Conservation (phyloP, 2,113 vertebrate genomes). For the Arothron firmamentum region DNA sequence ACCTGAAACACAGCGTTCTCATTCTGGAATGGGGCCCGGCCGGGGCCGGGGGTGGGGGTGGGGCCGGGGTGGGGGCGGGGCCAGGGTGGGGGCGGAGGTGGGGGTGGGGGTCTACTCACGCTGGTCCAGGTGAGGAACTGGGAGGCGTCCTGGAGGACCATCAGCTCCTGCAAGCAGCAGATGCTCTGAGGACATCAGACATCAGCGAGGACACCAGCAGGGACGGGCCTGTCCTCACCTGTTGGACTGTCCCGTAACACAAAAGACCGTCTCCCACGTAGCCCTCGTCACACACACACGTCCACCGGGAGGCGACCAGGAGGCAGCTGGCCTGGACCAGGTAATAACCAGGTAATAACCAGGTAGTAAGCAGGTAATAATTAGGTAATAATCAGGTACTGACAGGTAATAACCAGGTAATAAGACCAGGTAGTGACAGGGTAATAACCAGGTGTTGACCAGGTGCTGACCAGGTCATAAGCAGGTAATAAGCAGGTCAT, state of each 20-base stretch:
- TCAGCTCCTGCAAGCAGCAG: conserved; percentile 77
- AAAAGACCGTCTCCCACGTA: conserved; percentile 79
- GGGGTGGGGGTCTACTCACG: conserved; percentile 69
- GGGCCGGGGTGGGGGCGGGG: no score
- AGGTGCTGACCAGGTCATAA: no score
- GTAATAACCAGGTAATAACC: no score
- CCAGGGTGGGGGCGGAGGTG: no score
- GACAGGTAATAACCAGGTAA: no score
- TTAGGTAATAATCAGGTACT: no score
- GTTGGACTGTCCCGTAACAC: conserved; percentile 82
- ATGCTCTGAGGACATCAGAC: no score
- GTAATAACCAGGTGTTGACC: no score
- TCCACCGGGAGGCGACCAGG: conserved; percentile 67
- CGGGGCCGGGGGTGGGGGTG: no score
- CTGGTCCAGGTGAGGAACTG: conserved; percentile 81
- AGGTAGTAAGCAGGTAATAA: no score
- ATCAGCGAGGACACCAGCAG: neutral
- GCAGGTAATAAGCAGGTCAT: no score
- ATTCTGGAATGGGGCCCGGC: neutral
- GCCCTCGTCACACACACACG: conserved; percentile 81
- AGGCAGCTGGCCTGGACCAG: conserved; percentile 59
- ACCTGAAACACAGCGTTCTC: conserved; percentile 60
- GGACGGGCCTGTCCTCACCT: conserved; percentile 62
- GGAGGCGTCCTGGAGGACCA: conserved; percentile 72
- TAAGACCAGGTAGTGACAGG: no score